Base-by-base conservation (phyloP, 1,140 invertebrate genomes). In the Bombus affinis region DNA sequence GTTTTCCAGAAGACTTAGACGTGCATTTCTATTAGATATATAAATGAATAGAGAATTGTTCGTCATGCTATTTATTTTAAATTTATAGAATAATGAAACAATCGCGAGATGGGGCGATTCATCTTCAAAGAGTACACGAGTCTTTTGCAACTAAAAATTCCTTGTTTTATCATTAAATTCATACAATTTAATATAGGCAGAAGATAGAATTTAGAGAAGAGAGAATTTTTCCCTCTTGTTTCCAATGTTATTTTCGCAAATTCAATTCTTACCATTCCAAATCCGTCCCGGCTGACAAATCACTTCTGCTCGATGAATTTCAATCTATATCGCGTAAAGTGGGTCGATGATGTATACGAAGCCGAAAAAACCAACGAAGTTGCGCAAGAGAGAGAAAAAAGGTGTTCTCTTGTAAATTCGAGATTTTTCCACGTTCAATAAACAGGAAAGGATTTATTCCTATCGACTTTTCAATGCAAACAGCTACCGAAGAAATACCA, bases 1-100 rank as follows among this genome's bases (percentile, higher is more conserved):
- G 32, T 10, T 10, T 25, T 22, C 1, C 10, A 1, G 8, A 0
- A 37, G 32, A 18, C 2, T 4, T 22, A 1, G 1, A 22, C 18
- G 18, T 1, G 47, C 47, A 8, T 53, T 53, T 53, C 18, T 53
- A 22, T 22, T 8, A 2, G 9, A 59, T 13, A 28, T 62, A 59
- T 28, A 53, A 53, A 2, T 10, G 25, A 6, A n/a, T 42, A 25
- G n/a, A 72, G 8, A 44, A 6, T 32, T n/a, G 32, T 6, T 18
- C 15, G 28, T 9, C 15, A 42, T 8, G 8, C 18, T 15, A 32
- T 35, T 32, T 32, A 74, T 25, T 32, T 18, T 15, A 18, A 66
- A 32, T 66, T 18, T 66, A 32, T 5, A 32, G 62, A 32, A 66
- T 32, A 32, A 32, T 15, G n/a, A 18, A 32, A 9, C 28, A 42